These are phyloP conservation scores for Lineus longissimus DNA, from an alignment of 1,140 invertebrate genomes.

Conservation along the genomic window DNA sequence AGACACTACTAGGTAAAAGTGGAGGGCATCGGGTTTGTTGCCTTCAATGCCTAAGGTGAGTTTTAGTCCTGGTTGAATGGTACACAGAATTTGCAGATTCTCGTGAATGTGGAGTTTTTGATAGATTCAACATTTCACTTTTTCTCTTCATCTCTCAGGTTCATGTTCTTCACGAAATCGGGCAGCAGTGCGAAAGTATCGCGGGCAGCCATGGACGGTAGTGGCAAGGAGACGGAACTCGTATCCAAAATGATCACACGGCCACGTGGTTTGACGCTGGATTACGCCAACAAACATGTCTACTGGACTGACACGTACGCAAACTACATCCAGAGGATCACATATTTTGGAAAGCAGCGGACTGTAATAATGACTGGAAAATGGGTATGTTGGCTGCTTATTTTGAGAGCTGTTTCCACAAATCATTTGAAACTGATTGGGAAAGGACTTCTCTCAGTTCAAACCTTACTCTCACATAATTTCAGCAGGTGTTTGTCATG, in stretches of 20 bases:
- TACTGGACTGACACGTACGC: constrained; percentile 59
- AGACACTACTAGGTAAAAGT: neutral
- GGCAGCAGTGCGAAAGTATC: constrained; percentile 92
- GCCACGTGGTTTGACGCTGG: constrained; percentile 75
- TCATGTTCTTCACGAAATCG: constrained; percentile 51
- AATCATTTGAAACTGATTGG: no score
- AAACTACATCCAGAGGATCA: constrained; percentile 92
- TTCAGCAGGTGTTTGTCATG: no score
- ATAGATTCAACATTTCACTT: constrained; percentile 60
- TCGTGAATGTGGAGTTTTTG: constrained; percentile 86
- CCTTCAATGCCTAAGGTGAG: no score
- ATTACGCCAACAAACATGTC: constrained; percentile 67
- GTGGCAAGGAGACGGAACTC: constrained; percentile 65
- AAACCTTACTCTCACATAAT: no score
- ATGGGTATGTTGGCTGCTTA: constrained; percentile 64
- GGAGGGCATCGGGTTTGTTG: neutral
- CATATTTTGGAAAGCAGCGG: constrained; percentile 75
- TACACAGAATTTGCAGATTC: no score
- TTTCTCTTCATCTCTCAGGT: constrained; percentile 20
- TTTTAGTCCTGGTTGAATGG: no score
- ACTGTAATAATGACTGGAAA: constrained; percentile 66
- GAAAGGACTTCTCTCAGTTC: no score
- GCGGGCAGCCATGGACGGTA: constrained; percentile 81
- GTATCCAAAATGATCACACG: constrained; percentile 89
- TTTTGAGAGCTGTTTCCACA: neutral